Conservation (phyloP, 1,140 invertebrate genomes). For the Drosophila tani region DNA sequence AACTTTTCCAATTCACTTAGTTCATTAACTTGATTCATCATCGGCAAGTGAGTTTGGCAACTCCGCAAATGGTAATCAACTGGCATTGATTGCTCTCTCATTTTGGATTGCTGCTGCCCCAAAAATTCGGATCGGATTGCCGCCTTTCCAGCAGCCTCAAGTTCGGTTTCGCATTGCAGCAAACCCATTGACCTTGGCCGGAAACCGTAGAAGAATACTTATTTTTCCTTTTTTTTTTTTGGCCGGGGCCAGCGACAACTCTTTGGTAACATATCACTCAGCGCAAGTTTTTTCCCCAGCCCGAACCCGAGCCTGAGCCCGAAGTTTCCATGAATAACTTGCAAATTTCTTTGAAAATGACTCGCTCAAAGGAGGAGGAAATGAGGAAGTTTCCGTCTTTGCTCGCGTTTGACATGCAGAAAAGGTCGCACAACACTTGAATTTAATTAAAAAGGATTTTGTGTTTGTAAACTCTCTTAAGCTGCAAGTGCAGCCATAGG, state of each 20-base stretch:
- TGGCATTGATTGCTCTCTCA: constrained; percentile 47
- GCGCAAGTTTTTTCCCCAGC: constrained; percentile 26
- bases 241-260: constrained; percentile 39
- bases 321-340: constrained; percentile 51
- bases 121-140: constrained; percentile 1
- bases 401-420: constrained; percentile 47
- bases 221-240: constrained; percentile 10
- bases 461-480: constrained; percentile 61
- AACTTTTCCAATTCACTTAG: constrained; percentile 55
- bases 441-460: constrained; percentile 74
- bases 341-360: constrained; percentile 57
- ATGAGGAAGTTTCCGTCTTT: constrained; percentile 40
- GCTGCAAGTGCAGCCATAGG: constrained; percentile 42
- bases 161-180: constrained; percentile 27
- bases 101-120: background rate
- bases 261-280: constrained; percentile 54
- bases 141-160: background rate
- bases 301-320: background rate
- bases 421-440: constrained; percentile 58
- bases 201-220: constrained; percentile 8
- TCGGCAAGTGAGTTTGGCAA: constrained; percentile 26
- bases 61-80: constrained; percentile 46
- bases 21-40: constrained; percentile 55
- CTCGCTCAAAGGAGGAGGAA: constrained; percentile 39
- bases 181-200: constrained; percentile 29